Evolutionary conservation across 2,113 vertebrate species (phyloP).

Genomic region (Notechis scutatus): DNA sequence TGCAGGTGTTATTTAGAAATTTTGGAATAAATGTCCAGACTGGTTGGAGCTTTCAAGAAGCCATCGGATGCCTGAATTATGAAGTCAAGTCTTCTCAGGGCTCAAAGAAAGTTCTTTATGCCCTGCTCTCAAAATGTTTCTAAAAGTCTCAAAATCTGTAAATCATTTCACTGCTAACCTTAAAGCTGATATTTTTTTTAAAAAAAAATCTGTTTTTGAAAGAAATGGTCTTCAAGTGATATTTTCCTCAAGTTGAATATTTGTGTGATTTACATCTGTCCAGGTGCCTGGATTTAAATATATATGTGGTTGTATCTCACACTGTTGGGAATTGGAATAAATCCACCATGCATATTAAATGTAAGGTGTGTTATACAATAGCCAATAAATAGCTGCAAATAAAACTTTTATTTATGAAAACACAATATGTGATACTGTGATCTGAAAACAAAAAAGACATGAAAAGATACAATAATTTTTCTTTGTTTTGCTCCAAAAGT

Average conservation of each 20-base stretch:
- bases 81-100: not conserved
- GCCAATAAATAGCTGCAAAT: constrained; percentile 58
- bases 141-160: constrained; percentile 1
- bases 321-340: constrained; percentile 60
- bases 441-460: constrained; percentile 7
- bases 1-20: not conserved
- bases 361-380: constrained; percentile 64
- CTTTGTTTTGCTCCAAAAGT: constrained; percentile 34
- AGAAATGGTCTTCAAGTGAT: constrained; percentile 50
- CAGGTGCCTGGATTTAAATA: constrained; percentile 53
- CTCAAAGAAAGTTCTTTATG: not conserved
- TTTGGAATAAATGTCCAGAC: not conserved
- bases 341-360: constrained; percentile 66
- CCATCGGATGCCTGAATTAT: not conserved
- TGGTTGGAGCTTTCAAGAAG: not conserved
- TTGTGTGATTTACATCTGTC: constrained; percentile 57
- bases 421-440: constrained; percentile 38
- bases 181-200: constrained; percentile 31
- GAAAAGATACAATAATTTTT: constrained; percentile 20
- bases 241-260: constrained; percentile 47
- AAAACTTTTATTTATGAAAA: constrained; percentile 72
- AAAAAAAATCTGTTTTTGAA: not conserved
- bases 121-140: not conserved
- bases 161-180: not conserved
- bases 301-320: constrained; percentile 31